phyloP scores from a whole-genome alignment of 53 echinoderm and acorn worm species.

The Holothuria leucospilota region DNA sequence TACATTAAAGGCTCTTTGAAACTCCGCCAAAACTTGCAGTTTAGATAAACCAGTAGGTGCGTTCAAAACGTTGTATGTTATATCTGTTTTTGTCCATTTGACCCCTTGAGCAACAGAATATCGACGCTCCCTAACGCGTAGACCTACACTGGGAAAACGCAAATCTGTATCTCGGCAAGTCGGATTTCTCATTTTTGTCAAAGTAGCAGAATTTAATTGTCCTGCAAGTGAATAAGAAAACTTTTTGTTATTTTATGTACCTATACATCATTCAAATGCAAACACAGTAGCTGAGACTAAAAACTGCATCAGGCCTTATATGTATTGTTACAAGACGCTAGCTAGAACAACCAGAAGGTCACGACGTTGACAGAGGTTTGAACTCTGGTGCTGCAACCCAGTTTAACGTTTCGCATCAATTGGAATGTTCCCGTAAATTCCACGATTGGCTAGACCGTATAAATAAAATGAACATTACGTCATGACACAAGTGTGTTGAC shows the following conservation, averaged over 20 bases:
- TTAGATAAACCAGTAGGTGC: not conserved
- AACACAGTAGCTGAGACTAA: no score
- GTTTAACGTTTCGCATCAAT: no score
- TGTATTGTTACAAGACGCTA: no score
- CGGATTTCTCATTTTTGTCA: constrained; percentile 10
- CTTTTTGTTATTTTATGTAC: not conserved
- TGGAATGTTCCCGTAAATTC: no score
- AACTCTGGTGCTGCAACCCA: no score
- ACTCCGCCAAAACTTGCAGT: not conserved
- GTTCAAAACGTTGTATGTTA: constrained; percentile 17
- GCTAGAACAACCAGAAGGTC: no score
- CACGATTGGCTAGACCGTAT: no score
- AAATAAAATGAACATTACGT: no score
- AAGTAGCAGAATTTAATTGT: not conserved
- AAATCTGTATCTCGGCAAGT: not conserved
- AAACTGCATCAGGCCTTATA: no score
- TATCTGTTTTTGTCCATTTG: not conserved
- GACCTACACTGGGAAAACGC: no score
- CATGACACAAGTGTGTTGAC: no score
- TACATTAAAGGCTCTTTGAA: constrained; percentile 32
- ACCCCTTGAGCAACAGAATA: not conserved
- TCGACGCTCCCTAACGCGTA: not conserved
- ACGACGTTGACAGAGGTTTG: no score
- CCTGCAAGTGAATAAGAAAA: not conserved
- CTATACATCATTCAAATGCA: not conserved